Conservation (phyloP, 2,113 vertebrate genomes). For the Sebastes fasciatus region DNA sequence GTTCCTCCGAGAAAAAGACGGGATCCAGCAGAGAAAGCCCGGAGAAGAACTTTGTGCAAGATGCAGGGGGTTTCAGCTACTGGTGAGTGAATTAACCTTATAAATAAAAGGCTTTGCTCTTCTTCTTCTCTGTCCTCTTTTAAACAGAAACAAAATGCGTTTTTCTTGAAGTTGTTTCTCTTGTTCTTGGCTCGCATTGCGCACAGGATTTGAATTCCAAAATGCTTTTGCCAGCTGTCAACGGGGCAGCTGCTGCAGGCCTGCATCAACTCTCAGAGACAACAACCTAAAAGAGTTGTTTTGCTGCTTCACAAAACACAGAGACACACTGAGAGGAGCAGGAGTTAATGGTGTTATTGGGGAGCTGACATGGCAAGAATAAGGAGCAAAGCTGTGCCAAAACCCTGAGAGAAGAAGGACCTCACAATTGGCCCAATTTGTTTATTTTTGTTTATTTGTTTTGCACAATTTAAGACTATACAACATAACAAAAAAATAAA, state of each 20-base stretch:
- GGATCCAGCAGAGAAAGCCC: constrained; percentile 46
- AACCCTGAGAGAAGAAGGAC: constrained; percentile 46
- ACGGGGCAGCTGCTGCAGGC: constrained; percentile 70
- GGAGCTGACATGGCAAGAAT: constrained; percentile 62
- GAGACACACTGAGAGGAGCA: no score
- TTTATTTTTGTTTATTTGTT: no score
- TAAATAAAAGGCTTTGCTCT: not conserved
- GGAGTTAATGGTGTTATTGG: no score
- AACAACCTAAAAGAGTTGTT: no score
- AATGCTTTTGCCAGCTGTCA: constrained; percentile 79
- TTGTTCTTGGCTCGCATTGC: constrained; percentile 11
- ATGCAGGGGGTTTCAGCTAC: constrained; percentile 81
- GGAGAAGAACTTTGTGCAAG: constrained; percentile 66
- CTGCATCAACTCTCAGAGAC: not conserved
- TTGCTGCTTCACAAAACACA: no score
- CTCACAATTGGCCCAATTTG: constrained; percentile 34
- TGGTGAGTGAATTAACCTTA: constrained; percentile 65
- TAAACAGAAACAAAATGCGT: not conserved
- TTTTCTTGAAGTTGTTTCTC: constrained; percentile 47
- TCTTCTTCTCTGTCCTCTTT: constrained; percentile 3
- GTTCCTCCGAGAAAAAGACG: constrained; percentile 53
- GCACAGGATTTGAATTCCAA: constrained; percentile 64
- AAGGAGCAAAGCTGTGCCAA: constrained; percentile 52
- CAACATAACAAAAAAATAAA: no score
- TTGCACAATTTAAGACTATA: no score